Percentiles rank a stretch among this genome's conserved stretches.
Conservation (phyloP, 2,113 vertebrate species). For the Pterocles gutturalis region DNA sequence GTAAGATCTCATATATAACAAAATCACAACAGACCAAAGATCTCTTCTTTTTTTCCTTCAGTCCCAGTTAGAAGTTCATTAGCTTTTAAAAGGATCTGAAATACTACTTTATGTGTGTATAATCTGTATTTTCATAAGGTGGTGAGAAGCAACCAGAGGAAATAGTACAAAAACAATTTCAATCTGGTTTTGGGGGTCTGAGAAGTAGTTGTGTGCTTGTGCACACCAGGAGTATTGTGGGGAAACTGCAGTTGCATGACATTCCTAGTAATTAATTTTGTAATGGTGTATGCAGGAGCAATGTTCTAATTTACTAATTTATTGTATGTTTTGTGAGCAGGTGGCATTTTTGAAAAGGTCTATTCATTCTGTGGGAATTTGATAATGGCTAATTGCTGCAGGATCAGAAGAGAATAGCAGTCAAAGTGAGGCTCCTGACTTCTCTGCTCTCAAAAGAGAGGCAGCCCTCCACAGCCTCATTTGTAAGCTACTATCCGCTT, state of each 20-base stretch:
- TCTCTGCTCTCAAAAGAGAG: neutral
- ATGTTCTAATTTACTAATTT: neutral
- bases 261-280: neutral
- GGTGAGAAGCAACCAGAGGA: neutral
- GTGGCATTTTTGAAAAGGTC: conserved; percentile 1
- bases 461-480: neutral
- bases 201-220: neutral
- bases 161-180: neutral
- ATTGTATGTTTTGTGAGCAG: neutral
- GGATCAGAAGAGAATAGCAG: neutral
- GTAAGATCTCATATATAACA: neutral
- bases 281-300: neutral
- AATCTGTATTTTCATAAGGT: neutral
- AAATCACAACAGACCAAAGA: neutral
- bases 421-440: neutral
- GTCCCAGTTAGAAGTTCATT: neutral
- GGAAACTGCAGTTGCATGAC: neutral
- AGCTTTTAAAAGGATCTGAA: neutral
- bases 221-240: neutral
- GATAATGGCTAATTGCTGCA: neutral
- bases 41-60: neutral
- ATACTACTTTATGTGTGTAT: rapidly evolving
- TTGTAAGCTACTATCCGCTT: neutral
- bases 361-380: neutral
- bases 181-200: neutral